A percentile compares a stretch with the other conserved stretches of the same genome.
These are phyloP conservation scores for Nemapogon koenigi DNA, from an alignment of 2,888 invertebrate species.

Conservation along the genomic window DNA sequence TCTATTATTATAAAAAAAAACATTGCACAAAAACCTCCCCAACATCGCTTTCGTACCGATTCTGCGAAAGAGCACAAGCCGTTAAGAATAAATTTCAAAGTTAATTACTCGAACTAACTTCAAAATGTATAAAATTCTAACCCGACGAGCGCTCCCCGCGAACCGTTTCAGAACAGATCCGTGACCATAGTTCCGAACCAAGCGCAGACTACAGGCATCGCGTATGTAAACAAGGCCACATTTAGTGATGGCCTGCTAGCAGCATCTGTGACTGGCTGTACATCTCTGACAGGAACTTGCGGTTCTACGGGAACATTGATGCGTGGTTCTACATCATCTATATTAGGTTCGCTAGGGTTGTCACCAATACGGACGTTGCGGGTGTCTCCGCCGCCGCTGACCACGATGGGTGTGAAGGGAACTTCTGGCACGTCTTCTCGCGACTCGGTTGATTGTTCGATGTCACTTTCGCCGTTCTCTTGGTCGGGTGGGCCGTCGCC, in stretches of 20 bases:
- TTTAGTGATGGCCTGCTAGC: constrained; percentile 59
- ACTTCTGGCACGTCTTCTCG: constrained; percentile 20
- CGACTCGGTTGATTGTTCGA: neutral
- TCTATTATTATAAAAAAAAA: too few species aligned
- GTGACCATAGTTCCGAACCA: constrained; percentile 86
- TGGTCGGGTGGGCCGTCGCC: constrained; percentile 28
- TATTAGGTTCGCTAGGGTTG: too few species aligned
- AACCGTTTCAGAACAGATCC: constrained; percentile 78
- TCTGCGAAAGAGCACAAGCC: too few species aligned
- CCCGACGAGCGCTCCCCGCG: neutral
- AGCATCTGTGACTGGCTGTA: constrained; percentile 30
- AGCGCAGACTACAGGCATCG: constrained; percentile 82
- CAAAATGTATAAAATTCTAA: neutral
- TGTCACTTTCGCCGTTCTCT: constrained; percentile 22
- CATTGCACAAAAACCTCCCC: too few species aligned
- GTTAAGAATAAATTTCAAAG: too few species aligned
- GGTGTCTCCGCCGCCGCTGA: constrained; percentile 26
- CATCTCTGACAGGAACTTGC: too few species aligned
- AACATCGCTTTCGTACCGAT: too few species aligned
- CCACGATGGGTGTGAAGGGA: constrained; percentile 32
- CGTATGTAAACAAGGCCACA: constrained; percentile 74
- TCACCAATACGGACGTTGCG: constrained; percentile 30
- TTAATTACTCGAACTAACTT: too few species aligned
- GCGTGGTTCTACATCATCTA: too few species aligned
- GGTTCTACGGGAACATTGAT: too few species aligned